Percentiles rank a stretch among this genome's conserved stretches.
Conservation (phyloP, 2,888 invertebrate species). For the Spisula subtruncata region DNA sequence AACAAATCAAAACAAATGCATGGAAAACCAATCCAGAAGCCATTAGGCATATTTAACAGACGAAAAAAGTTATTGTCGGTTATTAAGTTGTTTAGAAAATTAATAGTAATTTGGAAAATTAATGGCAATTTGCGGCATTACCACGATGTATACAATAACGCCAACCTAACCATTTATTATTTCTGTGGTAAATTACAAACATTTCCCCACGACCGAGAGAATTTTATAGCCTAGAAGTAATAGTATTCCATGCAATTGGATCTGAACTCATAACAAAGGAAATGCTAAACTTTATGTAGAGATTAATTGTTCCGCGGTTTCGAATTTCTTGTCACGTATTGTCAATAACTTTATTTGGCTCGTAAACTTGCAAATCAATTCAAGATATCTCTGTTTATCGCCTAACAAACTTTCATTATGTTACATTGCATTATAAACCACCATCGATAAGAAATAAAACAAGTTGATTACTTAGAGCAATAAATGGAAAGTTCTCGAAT, state of each 20-base stretch:
- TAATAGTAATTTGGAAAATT: neutral
- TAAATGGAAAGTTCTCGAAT: too few relatives aligned
- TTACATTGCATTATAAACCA: neutral
- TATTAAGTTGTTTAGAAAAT: neutral
- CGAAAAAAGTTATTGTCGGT: neutral
- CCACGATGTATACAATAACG: neutral
- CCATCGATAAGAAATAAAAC: neutral
- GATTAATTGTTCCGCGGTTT: neutral
- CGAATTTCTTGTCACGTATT: neutral
- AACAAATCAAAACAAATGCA: neutral
- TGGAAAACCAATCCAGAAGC: neutral
- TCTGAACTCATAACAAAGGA: neutral
- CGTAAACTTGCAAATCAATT: slow-evolving; percentile 5
- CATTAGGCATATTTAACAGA: neutral
- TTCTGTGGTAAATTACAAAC: neutral
- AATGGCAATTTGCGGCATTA: neutral
- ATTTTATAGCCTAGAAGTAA: neutral
- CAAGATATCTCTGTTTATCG: neutral
- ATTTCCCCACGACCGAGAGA: neutral
- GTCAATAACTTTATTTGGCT: neutral
- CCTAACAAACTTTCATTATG: neutral
- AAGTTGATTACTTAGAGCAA: too few relatives aligned
- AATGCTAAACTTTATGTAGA: neutral
- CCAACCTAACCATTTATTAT: too few relatives aligned
- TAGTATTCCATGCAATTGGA: neutral